Base-by-base conservation (phyloP, 2,797 vertebrate species). In the Rachycentron canadum region DNA sequence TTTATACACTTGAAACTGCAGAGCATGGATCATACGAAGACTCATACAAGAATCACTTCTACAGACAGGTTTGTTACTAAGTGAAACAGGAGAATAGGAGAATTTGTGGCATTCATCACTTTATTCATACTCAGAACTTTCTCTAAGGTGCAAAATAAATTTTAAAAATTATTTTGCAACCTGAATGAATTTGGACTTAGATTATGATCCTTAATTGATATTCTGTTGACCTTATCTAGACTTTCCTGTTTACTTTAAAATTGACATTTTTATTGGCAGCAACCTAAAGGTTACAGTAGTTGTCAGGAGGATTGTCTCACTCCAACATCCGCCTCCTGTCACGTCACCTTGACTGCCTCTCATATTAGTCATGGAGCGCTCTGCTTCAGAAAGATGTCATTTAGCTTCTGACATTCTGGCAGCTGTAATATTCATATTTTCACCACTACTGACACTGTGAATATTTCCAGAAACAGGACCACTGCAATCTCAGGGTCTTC, bases 1-100 rank as follows among this genome's bases (percentile, higher is more conserved):
- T 52, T 64, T 21, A 70, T 30, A 16, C 4, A 16, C 52, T 57
- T 63, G 34, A 40, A 25, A 56, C 41, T 38, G 25, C 19, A 70
- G 36, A 28, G 21, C 32, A 36, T 26, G 26, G 21, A 23, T 45
- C 38, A 23, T 17, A 47, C 21, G n/a, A 69, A 23, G 21, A 16
- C 21, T 30, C n/a, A 19, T 16, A 21, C 10, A 36, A 36, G n/a
- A 47, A 64, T 7, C 21, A 23, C 19, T 73, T 57, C 2, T 26
- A 4, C 14, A 34, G 60, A 67, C 2, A 30, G 8, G 16, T 19
- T 25, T 5, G 1, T n/a, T 50, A 17, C 2, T 30, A 40, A 58
- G 2, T 30, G 25, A 25, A 21, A 26, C 40, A 14, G n/a, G n/a
- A n/a, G n/a, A n/a, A n/a, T 13, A 41, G 7, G 49, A 53, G 32